Evolutionary conservation across 2,888 invertebrate species (phyloP), one percentile per base, ranked within the genome.

Genomic region (Nesidiocoris tenuis): DNA sequence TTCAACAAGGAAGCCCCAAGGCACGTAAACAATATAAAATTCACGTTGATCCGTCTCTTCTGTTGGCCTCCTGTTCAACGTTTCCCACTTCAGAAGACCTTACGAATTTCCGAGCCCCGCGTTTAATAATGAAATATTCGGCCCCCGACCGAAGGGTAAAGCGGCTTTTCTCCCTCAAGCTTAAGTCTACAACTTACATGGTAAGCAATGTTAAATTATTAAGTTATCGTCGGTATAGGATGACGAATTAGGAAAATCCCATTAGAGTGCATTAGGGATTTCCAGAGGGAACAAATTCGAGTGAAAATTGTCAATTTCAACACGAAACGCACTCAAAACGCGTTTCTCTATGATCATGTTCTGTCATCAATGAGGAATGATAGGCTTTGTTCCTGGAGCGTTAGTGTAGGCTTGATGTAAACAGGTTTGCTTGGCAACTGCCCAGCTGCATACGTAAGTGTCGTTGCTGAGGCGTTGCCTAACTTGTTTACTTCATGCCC

Each of bases 11-110:
- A 21, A 63, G 22, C 63, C 23, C 16, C 19, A 21, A 63, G 63
- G 63, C 63, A 63, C 63, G 63, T 63, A 63, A 63, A 63, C 63
- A 63, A 63, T 63, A 63, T 63, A 63, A 63, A 63, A 63, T 63
- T 63, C 63, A 63, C 19, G 63, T 63, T 63, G 63, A 63, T 63
- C 63, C 63, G 19, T 63, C 63, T 39, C 39, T 39, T 39, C 39
- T 39, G 39, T 39, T 39, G 12, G 5, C 39, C 39, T 39, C 39
- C 39, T 39, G 39, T 12, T 39, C 39, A 39, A 39, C 39, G 39
- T 39, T 39, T 39, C 39, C 39, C n/a, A 7, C 39, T 39, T 39
- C 39, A 3, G 5, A 12, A 39, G 39, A 39, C 39, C 39, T 39
- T 39, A 39, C 39, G 39, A 39, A 39, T 39, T 39, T 39, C 39